Conservation (phyloP, 2,797 vertebrate species). For the Chromis chromis region DNA sequence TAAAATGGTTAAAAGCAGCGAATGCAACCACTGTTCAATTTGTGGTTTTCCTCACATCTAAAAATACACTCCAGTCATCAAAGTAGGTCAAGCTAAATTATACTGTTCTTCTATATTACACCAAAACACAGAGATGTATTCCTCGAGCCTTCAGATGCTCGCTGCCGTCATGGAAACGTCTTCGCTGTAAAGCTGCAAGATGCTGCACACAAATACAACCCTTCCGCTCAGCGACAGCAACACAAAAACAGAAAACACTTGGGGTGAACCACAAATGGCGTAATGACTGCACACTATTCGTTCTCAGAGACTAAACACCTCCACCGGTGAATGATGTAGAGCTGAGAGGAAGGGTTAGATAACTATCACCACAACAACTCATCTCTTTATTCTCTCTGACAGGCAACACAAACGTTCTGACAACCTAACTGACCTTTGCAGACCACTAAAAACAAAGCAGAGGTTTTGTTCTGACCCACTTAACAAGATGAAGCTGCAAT, state of each 20-base stretch:
- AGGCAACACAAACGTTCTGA: conserved; percentile 19
- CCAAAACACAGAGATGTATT: too few species aligned
- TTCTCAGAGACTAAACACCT: conserved; percentile 23
- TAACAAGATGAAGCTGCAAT: conserved; percentile 18
- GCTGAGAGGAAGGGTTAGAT: not conserved
- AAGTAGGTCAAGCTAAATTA: conserved; percentile 3
- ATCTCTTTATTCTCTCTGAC: conserved; percentile 6
- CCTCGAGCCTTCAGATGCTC: too few species aligned
- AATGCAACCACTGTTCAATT: not conserved
- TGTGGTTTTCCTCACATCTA: not conserved
- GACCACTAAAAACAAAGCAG: conserved; percentile 31
- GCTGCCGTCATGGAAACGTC: conserved; percentile 7
- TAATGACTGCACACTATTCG: conserved; percentile 39
- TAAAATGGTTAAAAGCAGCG: not conserved
- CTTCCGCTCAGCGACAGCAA: conserved; percentile 49
- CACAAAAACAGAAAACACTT: conserved; percentile 36
- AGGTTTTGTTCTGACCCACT: conserved; percentile 38
- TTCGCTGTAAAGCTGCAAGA: conserved; percentile 44
- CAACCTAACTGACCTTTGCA: conserved; percentile 26
- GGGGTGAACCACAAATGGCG: conserved; percentile 56
- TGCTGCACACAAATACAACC: conserved; percentile 50
- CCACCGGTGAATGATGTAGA: conserved; percentile 2
- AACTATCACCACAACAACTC: conserved; percentile 16
- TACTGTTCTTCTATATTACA: too few species aligned
- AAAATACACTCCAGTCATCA: conserved; percentile 23